Evolutionary conservation across 1,140 invertebrate genomes (phyloP).

Genomic region (Bilobella aurantiaca): DNA sequence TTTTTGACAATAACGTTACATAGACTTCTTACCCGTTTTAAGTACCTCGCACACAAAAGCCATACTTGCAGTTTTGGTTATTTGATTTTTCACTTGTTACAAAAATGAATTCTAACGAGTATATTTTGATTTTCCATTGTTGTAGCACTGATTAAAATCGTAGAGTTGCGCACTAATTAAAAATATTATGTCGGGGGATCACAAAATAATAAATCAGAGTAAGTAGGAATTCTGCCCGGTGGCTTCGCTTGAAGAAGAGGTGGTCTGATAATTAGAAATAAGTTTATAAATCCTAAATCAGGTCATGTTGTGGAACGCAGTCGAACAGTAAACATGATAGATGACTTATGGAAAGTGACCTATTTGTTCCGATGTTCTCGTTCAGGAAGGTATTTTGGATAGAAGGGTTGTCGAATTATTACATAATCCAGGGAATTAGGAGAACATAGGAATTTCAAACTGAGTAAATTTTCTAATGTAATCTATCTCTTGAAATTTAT

Average conservation of each 20-base stretch:
- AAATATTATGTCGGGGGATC: neutral
- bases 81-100: neutral
- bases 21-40: neutral
- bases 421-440: too few species aligned
- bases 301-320: too few species aligned
- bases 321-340: too few species aligned
- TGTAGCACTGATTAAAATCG: constrained; percentile 19
- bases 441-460: neutral
- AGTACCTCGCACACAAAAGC: neutral
- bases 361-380: too few species aligned
- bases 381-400: too few species aligned
- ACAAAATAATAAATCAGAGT: neutral
- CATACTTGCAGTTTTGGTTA: neutral
- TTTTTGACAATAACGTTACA: neutral
- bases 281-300: too few species aligned
- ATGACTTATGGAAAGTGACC: too few species aligned
- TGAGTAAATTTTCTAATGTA: neutral
- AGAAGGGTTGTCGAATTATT: too few species aligned
- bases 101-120: neutral
- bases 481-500: neutral
- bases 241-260: too few species aligned
- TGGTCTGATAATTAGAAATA: too few species aligned
- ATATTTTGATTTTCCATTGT: neutral
- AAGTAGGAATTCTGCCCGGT: too few species aligned
- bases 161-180: neutral